Evolutionary conservation across 2,888 invertebrate species (phyloP).

Genomic region (Leptopilina myrica): DNA sequence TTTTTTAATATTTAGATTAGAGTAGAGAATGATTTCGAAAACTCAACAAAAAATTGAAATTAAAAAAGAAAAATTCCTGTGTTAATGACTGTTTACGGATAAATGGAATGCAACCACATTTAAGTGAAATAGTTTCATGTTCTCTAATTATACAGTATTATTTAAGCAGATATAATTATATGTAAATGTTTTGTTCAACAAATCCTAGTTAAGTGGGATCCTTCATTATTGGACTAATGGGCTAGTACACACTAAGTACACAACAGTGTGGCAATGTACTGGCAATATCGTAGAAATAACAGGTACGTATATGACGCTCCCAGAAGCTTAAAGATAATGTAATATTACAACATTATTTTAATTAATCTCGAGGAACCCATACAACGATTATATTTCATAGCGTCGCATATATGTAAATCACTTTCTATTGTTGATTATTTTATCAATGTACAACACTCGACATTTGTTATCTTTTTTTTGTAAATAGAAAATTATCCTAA

Average conservation of each 20-base stretch:
- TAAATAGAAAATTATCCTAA: no score
- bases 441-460: no score
- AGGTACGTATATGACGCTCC: conserved; percentile 4
- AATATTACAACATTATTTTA: neutral
- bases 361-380: conserved; percentile 1
- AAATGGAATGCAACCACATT: neutral
- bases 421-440: no score
- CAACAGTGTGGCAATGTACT: neutral
- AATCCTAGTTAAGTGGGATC: neutral
- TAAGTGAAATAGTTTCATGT: conserved; percentile 1
- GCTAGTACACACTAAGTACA: neutral
- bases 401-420: no score
- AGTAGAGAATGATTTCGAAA: no score
- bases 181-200: neutral
- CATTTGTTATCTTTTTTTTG: no score
- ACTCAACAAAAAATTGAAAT: no score
- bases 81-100: no score
- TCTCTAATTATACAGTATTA: conserved; percentile 9
- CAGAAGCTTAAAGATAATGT: conserved; percentile 16
- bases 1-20: no score
- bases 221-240: conserved; percentile 26
- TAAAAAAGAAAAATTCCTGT: no score
- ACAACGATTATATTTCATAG: neutral
- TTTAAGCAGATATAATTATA: conserved; percentile 8
- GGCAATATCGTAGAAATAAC: conserved; percentile 10